Percentiles rank a stretch among this genome's conserved stretches.
Evolutionary conservation across 2,888 invertebrate genomes (phyloP).

Genomic region (Amiota minor): DNA sequence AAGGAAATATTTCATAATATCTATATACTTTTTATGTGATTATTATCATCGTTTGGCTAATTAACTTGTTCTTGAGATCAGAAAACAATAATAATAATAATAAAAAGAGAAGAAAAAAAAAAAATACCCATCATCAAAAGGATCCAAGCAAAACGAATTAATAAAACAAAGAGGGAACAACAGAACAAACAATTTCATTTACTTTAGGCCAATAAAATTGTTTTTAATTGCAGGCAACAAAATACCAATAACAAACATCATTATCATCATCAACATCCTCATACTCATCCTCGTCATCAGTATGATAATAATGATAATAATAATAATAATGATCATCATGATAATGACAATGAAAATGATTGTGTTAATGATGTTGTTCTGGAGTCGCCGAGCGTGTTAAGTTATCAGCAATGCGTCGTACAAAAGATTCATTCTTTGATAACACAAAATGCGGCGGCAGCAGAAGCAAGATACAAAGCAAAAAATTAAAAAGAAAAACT

Average conservation of each 20-base stretch:
- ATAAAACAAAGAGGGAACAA: background rate
- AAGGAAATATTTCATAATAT: too few species aligned
- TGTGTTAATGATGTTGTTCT: background rate
- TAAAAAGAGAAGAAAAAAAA: constrained; percentile 7
- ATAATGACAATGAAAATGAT: constrained; percentile 1
- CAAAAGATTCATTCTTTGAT: constrained; percentile 4
- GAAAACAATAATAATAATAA: constrained; percentile 58
- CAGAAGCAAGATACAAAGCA: too few species aligned
- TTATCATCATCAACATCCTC: background rate
- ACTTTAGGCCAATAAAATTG: too few species aligned
- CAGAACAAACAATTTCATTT: background rate
- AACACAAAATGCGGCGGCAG: too few species aligned
- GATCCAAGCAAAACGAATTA: constrained; percentile 1
- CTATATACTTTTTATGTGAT: background rate
- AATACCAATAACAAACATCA: too few species aligned
- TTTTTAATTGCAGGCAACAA: too few species aligned
- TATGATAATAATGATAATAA: background rate
- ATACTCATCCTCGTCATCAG: background rate
- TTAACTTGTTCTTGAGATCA: constrained; percentile 66
- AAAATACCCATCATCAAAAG: too few species aligned
- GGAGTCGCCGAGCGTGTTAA: constrained; percentile 10
- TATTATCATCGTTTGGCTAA: constrained; percentile 48
- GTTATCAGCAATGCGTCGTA: constrained; percentile 13
- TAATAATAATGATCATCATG: constrained; percentile 7
- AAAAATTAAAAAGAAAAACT: background rate